Percentiles rank a stretch among this genome's conserved stretches.
Conservation (phyloP, 1,140 invertebrate genomes). For the Drosophila pachea region DNA sequence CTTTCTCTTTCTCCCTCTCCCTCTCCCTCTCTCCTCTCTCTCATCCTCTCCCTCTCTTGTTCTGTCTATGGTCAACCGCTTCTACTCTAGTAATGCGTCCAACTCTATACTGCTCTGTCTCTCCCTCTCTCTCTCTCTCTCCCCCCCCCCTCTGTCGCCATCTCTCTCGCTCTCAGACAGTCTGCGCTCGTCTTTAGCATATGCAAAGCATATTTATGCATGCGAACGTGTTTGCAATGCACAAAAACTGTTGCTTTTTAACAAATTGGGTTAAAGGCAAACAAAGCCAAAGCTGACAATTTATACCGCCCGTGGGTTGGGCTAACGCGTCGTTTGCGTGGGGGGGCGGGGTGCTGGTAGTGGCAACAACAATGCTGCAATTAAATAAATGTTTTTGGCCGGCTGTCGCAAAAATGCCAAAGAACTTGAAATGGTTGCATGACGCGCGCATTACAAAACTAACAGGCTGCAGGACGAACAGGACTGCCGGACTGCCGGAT, state of each 20-base stretch:
- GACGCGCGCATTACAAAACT: slow-evolving; percentile 31
- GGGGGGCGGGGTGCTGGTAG: background rate
- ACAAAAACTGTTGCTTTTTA: slow-evolving; percentile 36
- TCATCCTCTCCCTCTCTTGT: background rate
- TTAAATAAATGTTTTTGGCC: slow-evolving; percentile 51
- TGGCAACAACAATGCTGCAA: slow-evolving; percentile 37
- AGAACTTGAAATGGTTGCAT: slow-evolving; percentile 42
- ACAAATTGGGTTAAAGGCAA: slow-evolving; percentile 64
- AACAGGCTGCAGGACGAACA: slow-evolving; percentile 1
- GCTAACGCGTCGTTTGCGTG: background rate
- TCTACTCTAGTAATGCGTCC: background rate
- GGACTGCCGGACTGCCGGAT: background rate
- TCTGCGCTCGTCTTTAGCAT: slow-evolving; percentile 10
- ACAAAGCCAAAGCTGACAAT: slow-evolving; percentile 56
- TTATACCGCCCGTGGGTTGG: slow-evolving; percentile 13
- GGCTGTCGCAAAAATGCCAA: slow-evolving; percentile 38
- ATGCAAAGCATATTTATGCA: slow-evolving; percentile 27
- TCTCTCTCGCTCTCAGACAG: background rate
- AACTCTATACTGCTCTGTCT: background rate
- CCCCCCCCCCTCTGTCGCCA: too few relatives aligned
- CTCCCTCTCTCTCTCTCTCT: background rate
- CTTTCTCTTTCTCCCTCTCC: background rate
- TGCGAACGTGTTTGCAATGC: slow-evolving; percentile 61
- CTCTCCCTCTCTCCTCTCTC: background rate
- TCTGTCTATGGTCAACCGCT: background rate